A percentile compares a stretch with the other conserved stretches of the same genome.
Evolutionary conservation across 2,113 vertebrate species (phyloP).

Genomic region (Prinia subflava): DNA sequence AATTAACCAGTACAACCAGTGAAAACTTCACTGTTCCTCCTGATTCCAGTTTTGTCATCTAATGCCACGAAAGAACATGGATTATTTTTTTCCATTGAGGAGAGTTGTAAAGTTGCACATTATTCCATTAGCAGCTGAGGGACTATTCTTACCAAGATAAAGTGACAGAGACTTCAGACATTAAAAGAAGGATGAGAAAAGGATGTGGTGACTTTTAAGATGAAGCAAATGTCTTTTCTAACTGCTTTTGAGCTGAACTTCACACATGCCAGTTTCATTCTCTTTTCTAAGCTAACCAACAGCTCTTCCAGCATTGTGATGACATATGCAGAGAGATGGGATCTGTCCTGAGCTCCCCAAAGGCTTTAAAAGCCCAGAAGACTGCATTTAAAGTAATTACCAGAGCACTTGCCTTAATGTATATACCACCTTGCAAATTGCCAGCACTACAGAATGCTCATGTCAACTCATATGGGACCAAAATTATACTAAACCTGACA

Average conservation of each 20-base stretch:
- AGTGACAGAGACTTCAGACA: not conserved
- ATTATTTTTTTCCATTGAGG: not conserved
- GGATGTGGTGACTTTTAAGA: not conserved
- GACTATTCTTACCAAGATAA: not conserved
- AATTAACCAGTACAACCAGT: not conserved
- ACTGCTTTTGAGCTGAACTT: not conserved
- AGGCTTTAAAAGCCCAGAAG: conserved; percentile 12
- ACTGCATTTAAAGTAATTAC: conserved; percentile 33
- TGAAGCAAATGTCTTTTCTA: not conserved
- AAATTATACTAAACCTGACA: conserved; percentile 43
- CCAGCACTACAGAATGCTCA: conserved; percentile 24
- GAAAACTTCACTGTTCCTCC: not conserved
- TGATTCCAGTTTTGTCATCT: not conserved
- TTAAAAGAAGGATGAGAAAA: not conserved
- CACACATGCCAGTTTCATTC: not conserved
- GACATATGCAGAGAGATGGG: not conserved
- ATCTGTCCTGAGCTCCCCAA: not conserved
- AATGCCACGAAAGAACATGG: not conserved
- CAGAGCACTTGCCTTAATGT: conserved; percentile 9
- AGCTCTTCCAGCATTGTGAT: not conserved
- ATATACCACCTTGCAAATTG: conserved; percentile 35
- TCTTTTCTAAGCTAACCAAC: not conserved
- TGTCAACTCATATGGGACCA: conserved; percentile 7
- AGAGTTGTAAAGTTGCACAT: not conserved
- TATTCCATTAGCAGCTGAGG: not conserved